A percentile compares a stretch with the other conserved stretches of the same genome.
Conservation (phyloP, 2,113 vertebrate genomes). For the Oreocharis arfaki region DNA sequence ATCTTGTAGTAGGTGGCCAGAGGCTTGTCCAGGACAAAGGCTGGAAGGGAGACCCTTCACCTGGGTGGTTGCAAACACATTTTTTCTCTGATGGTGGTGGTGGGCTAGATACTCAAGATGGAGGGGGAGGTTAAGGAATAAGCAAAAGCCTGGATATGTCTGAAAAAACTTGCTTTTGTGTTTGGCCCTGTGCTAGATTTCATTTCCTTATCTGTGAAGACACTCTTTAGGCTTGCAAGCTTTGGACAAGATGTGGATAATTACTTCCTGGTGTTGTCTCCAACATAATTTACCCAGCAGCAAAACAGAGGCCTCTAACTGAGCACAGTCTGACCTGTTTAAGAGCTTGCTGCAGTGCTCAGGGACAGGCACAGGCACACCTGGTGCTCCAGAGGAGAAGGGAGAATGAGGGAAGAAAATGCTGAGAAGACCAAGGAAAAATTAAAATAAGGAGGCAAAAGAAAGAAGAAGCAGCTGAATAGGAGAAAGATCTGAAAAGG, state of each 20-base stretch:
- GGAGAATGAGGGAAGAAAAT: not conserved
- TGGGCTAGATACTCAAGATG: not conserved
- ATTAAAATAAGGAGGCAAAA: not conserved
- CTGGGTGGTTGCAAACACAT: not conserved
- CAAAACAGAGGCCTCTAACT: not conserved
- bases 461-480: not conserved
- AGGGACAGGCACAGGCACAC: not conserved
- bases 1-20: not conserved
- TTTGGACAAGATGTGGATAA: not conserved
- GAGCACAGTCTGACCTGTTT: not conserved
- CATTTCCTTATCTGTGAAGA: not conserved
- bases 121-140: not conserved
- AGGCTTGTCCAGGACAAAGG: not conserved
- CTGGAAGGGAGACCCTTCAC: not conserved
- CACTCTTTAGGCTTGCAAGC: not conserved
- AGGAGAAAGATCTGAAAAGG: not conserved
- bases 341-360: not conserved
- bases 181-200: not conserved
- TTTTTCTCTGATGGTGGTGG: not conserved
- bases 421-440: not conserved
- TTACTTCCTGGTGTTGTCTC: not conserved
- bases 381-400: not conserved
- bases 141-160: not conserved
- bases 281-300: not conserved
- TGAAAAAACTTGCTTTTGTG: not conserved